Conservation (phyloP, 1,140 invertebrate genomes). For the Batillaria attramentaria region DNA sequence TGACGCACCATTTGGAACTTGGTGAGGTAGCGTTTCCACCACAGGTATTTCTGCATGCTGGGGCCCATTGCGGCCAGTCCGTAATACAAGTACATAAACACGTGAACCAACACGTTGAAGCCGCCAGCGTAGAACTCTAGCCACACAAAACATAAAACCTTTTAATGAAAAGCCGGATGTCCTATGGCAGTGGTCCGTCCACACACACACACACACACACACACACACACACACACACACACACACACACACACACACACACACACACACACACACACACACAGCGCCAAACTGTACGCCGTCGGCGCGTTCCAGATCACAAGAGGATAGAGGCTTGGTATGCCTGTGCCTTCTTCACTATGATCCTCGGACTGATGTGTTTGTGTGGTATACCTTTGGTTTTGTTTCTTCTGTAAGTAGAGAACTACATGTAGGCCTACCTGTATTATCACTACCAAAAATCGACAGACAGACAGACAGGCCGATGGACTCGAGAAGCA, state of each 20-base stretch:
- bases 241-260: not conserved
- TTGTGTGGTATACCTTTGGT: too few relatives aligned
- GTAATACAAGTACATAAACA: slow-evolving; percentile 89
- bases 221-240: slow-evolving; percentile 35
- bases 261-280: slow-evolving; percentile 7
- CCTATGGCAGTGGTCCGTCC: too few relatives aligned
- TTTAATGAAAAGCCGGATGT: too few relatives aligned
- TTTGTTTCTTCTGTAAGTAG: too few relatives aligned
- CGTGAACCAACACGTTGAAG: slow-evolving; percentile 79
- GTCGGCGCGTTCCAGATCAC: too few relatives aligned
- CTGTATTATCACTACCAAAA: not conserved
- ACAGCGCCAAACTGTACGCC: not conserved
- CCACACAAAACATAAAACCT: slow-evolving; percentile 42
- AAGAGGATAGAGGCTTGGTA: too few relatives aligned
- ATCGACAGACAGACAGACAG: not conserved
- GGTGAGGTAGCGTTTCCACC: slow-evolving; percentile 73
- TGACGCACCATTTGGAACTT: slow-evolving; percentile 64
- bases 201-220: too few relatives aligned
- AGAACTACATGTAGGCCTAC: too few relatives aligned
- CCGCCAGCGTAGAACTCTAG: slow-evolving; percentile 37
- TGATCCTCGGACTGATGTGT: too few relatives aligned
- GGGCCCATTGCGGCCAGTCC: slow-evolving; percentile 76
- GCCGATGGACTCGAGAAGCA: not conserved
- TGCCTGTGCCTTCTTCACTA: too few relatives aligned
- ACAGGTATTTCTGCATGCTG: slow-evolving; percentile 70